Evolutionary conservation across 2,888 invertebrate species (phyloP), one percentile per base, ranked within the genome.

Genomic region (Phyllotreta cruciferae): DNA sequence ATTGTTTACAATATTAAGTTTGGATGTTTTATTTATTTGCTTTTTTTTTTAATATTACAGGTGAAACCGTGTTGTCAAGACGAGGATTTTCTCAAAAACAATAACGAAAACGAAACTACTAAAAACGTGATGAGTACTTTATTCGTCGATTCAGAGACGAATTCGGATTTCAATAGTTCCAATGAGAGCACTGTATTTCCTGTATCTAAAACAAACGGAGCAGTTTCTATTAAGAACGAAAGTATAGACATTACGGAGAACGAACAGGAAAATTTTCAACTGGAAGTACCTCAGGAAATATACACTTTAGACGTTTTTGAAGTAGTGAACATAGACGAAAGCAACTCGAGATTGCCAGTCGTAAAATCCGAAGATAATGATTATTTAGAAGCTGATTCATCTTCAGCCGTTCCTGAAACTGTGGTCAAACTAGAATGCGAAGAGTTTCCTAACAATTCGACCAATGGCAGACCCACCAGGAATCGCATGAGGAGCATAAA

Each of bases 401-500:
- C 45, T 9, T 24, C 47, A 6, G 24, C 42, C 3, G 35, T n/a
- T 10, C 1, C 54, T 6, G 47, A 60, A 41, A 38, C 41, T 10
- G 56, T 56, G 37, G 53, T 34, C 4, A 44, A 54, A 45, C 44
- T 56, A 6, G 44, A 36, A 38, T 66, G 47, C 37, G 56, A 54
- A 5, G 49, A 54, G 8, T n/a, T 9, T 13, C 10, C 44, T 10
- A 57, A 9, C 44, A 38, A 34, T 36, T 13, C 11, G 3, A 24
- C 41, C 36, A 60, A 62, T 44, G 57, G 44, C 42, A 74, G 85
- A 67, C 89, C 90, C 1, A 85, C 87, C 9, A 83, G 90, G 41
- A 88, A 88, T 77, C 86, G 87, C 67, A 83, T 87, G 0, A 89
- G 87, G 58, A 73, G 73, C 63, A 68, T 73, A 7, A 71, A 70